A percentile compares a stretch with the other conserved stretches of the same genome.
Conservation (phyloP, 2,888 invertebrate species). For the Aphidius colemani region DNA sequence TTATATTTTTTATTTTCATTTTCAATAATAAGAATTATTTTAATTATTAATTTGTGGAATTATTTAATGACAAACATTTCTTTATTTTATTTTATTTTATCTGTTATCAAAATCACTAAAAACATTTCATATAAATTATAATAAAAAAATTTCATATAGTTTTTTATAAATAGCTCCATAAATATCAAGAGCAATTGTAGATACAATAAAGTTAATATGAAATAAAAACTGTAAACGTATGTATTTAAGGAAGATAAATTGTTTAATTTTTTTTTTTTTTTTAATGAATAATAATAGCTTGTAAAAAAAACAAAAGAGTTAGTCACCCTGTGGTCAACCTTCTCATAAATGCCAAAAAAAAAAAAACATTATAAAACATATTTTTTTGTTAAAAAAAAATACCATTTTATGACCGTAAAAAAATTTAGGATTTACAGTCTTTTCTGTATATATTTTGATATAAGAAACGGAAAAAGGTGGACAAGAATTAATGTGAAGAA, state of each 20-base stretch:
- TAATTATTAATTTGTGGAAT: no score
- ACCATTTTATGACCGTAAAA: no score
- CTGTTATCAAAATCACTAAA: constrained; percentile 13
- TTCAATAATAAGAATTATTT: no score
- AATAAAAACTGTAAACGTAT: constrained; percentile 23
- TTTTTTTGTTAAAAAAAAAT: no score
- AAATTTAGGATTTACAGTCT: no score
- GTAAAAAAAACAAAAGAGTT: no score
- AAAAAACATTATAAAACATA: background rate
- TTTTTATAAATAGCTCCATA: constrained; percentile 37
- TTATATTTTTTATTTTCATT: no score
- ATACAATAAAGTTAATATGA: constrained; percentile 31
- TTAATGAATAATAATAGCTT: constrained; percentile 54
- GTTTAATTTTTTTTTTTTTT: constrained; percentile 38
- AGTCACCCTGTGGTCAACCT: background rate
- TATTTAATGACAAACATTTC: no score
- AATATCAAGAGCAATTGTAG: constrained; percentile 35
- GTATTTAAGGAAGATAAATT: constrained; percentile 50
- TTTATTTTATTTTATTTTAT: no score
- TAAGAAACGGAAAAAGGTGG: no score
- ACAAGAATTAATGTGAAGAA: no score
- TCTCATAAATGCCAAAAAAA: background rate
- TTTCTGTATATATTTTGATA: no score
- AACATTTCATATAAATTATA: constrained; percentile 9
- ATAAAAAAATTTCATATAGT: constrained; percentile 5